Evolutionary conservation across 2,888 invertebrate genomes (phyloP).

Genomic region (Alcis repandata): DNA sequence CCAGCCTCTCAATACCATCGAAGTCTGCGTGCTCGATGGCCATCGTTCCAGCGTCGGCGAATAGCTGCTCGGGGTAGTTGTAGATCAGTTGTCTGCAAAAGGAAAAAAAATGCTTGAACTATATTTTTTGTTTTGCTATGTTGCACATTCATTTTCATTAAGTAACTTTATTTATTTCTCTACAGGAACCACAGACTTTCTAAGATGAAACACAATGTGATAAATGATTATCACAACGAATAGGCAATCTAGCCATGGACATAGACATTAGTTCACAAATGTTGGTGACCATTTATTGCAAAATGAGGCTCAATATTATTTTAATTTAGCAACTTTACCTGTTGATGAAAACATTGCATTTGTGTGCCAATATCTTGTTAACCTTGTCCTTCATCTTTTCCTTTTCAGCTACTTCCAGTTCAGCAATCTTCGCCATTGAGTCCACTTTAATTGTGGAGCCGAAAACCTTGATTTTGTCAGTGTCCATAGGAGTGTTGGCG

Average conservation of each 20-base stretch:
- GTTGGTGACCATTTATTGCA: too few species aligned
- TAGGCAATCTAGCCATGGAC: too few species aligned
- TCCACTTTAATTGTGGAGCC: constrained; percentile 97
- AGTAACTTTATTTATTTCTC: too few species aligned
- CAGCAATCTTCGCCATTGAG: constrained; percentile 98
- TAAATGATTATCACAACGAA: too few species aligned
- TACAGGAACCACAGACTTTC: too few species aligned
- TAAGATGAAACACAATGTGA: too few species aligned
- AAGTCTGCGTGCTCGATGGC: constrained; percentile 99
- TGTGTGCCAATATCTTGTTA: constrained; percentile 96
- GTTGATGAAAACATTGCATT: constrained; percentile 99
- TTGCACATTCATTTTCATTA: not conserved
- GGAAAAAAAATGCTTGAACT: not conserved
- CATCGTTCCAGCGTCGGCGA: constrained; percentile 99
- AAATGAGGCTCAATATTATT: not conserved
- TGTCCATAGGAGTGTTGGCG: constrained; percentile 99
- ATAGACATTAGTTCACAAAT: too few species aligned
- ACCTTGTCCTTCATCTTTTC: constrained; percentile 99
- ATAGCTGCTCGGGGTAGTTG: constrained; percentile 99
- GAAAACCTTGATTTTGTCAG: constrained; percentile 99
- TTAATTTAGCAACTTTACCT: constrained; percentile 78
- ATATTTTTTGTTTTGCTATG: not conserved
- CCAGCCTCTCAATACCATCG: constrained; percentile 98
- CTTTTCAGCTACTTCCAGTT: constrained; percentile 98
- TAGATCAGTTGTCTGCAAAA: constrained; percentile 96